Percentiles rank a stretch among this genome's conserved stretches.
Evolutionary conservation across 2,797 vertebrate species (phyloP).

Genomic region (Lacerta agilis): DNA sequence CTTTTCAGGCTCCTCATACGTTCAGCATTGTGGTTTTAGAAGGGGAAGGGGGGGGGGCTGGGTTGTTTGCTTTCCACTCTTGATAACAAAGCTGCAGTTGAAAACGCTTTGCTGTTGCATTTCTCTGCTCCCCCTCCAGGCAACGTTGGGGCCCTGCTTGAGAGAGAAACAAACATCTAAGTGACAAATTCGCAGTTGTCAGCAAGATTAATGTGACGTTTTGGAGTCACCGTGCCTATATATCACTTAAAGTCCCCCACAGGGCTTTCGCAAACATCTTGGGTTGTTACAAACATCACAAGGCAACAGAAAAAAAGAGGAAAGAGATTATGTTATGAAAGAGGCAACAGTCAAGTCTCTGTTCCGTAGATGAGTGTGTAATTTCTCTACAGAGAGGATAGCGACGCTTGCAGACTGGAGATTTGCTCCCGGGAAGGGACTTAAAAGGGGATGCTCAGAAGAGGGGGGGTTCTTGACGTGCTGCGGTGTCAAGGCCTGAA

Average conservation of each 20-base stretch:
- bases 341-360: neutral
- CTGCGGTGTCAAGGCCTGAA: neutral
- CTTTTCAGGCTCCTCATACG: too few species aligned
- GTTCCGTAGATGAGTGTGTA: neutral
- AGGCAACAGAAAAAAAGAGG: neutral
- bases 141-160: neutral
- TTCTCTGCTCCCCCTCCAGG: neutral
- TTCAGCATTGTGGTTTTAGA: neutral
- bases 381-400: neutral
- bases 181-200: constrained; percentile 20
- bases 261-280: constrained; percentile 28
- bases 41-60: too few species aligned
- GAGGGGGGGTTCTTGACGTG: neutral
- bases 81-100: neutral
- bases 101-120: neutral
- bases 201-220: constrained; percentile 25
- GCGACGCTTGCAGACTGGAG: neutral
- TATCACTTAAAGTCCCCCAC: constrained; percentile 42
- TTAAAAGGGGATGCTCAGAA: neutral
- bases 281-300: constrained; percentile 4
- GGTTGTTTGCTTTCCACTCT: neutral
- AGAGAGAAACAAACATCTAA: constrained; percentile 6
- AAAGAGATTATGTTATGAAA: neutral
- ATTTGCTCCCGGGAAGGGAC: too few species aligned
- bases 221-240: constrained; percentile 22